Base-by-base conservation (phyloP, 2,888 invertebrate genomes). In the Slavum lentiscoides region DNA sequence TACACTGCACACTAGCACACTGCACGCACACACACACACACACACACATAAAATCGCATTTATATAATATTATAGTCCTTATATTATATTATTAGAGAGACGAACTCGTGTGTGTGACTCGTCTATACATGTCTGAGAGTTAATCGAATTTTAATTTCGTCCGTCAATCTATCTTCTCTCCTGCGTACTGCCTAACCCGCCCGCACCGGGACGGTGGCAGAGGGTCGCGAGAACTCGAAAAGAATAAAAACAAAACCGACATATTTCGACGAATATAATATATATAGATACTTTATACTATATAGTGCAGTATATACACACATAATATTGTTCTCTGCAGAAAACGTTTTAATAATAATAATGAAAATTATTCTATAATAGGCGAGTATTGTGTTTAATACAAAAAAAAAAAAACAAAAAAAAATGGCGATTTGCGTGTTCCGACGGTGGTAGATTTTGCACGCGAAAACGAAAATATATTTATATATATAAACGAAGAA, bases 81-180 rank as follows among this genome's bases (percentile, higher is more conserved):
- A n/a, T 39, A 59, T 37, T 13, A 49, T 23, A 13, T 49, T 49
- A 49, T 49, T 19, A n/a, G 43, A 43, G 43, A 43, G 7, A 43
- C 43, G 43, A 43, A 43, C 7, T 43, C 43, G 55, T 19, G 55
- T 55, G 66, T 66, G 66, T 39, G 66, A n/a, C 4, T 43, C 15
- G 67, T 49, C 9, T 17, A 15, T 49, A 43, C 19, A 8, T 59
- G n/a, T n/a, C 21, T 21, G 21, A 59, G 64, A 73, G n/a, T 64
- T 64, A 64, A 55, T 64, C 55, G 55, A 55, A 66, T 62, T n/a
- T 74, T 74, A 74, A 62, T 74, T 73, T 62, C 17, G 13, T 17
- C 59, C 21, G 39, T 72, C 70, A 72, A 59, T 72, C 19, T 19
- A 59, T 72, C 19, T 19, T 8, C 55, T 55, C 5, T 6, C 55